A percentile compares a stretch with the other conserved stretches of the same genome.
Conservation (phyloP, 2,888 invertebrate species). For the Molorchus minor region DNA sequence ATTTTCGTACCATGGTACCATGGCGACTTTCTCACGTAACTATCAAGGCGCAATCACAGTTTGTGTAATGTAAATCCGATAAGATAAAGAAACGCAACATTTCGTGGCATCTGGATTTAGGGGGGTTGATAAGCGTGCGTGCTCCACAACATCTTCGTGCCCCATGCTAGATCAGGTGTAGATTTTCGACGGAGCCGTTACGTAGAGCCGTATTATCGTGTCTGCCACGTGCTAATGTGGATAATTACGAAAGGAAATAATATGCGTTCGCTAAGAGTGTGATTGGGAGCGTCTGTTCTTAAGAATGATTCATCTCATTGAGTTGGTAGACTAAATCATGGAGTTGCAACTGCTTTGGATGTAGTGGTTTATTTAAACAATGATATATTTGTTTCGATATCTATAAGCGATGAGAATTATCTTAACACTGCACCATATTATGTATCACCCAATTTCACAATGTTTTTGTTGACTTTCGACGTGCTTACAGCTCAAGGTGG, state of each 20-base stretch:
- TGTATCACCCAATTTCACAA: too few relatives aligned
- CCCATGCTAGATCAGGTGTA: slow-evolving; percentile 37
- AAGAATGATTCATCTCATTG: background rate
- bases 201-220: slow-evolving; percentile 5
- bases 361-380: slow-evolving; percentile 33
- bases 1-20: too few relatives aligned
- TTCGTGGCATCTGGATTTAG: slow-evolving; percentile 41
- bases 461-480: too few relatives aligned
- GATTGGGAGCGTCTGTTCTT: slow-evolving; percentile 10
- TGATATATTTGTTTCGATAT: slow-evolving; percentile 1
- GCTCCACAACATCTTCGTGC: slow-evolving; percentile 37
- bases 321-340: slow-evolving; percentile 15
- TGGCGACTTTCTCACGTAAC: slow-evolving; percentile 4
- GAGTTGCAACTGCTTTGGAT: slow-evolving; percentile 36
- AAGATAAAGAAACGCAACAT: slow-evolving; percentile 44
- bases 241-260: slow-evolving; percentile 8
- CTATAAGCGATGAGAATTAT: too few relatives aligned
- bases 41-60: slow-evolving; percentile 37
- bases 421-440: too few relatives aligned
- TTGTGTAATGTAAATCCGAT: slow-evolving; percentile 44
- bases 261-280: slow-evolving; percentile 8
- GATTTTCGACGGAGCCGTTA: slow-evolving; percentile 34
- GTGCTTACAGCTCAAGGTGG: too few relatives aligned
- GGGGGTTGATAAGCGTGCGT: slow-evolving; percentile 55
- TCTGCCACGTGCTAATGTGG: slow-evolving; percentile 35